A percentile compares a stretch with the other conserved stretches of the same genome.
These are phyloP conservation scores for Saccopteryx bilineata DNA, from an alignment of 2,113 vertebrate genomes.

Conservation along the genomic window DNA sequence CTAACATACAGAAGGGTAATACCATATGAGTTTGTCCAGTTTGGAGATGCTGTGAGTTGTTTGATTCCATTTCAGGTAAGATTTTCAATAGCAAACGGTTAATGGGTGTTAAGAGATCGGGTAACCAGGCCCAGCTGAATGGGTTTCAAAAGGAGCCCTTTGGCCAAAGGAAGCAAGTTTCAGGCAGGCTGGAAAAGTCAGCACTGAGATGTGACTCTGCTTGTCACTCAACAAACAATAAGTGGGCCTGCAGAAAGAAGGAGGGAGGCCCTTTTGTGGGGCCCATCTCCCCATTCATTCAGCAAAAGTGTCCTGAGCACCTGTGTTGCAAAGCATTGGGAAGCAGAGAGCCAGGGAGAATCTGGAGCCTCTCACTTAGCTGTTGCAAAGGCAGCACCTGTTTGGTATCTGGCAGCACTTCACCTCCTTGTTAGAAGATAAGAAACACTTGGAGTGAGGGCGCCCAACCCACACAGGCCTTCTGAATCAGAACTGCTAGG, in stretches of 20 bases:
- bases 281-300: background rate
- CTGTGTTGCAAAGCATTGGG: background rate
- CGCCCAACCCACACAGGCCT: background rate
- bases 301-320: no score
- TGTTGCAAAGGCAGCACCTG: background rate
- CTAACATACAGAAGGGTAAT: background rate
- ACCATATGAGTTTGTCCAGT: background rate
- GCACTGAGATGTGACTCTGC: no score
- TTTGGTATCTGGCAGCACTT: background rate
- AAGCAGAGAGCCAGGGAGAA: background rate
- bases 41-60: background rate
- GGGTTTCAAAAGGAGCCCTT: background rate
- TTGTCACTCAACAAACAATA: background rate
- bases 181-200: background rate
- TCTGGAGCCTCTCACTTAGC: rapidly evolving
- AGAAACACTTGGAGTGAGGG: background rate
- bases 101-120: background rate
- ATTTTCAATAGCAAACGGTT: slow-evolving; percentile 1
- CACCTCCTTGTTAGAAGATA: background rate
- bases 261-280: background rate
- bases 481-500: background rate
- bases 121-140: background rate
- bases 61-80: background rate
- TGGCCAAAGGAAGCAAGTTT: background rate
- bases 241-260: background rate